A percentile compares a stretch with the other conserved stretches of the same genome.
These are phyloP conservation scores for Euglossa dilemma DNA, from an alignment of 1,140 invertebrate species.

Conservation along the genomic window DNA sequence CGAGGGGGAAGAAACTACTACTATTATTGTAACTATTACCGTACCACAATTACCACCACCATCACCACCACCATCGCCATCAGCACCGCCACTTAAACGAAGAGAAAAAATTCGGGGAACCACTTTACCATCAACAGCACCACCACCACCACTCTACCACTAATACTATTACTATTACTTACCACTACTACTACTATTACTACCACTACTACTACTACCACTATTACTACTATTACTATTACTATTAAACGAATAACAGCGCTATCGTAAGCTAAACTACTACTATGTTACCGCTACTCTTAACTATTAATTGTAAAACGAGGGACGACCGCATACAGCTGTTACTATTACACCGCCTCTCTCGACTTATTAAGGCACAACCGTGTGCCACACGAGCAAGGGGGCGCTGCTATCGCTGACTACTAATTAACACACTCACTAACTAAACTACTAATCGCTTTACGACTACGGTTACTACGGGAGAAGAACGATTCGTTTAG, in stretches of 20 bases:
- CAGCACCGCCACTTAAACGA: slow-evolving; percentile 26
- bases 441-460: slow-evolving; percentile 36
- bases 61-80: slow-evolving; percentile 25
- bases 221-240: slow-evolving; percentile 28
- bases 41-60: slow-evolving; percentile 32
- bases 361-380: slow-evolving; percentile 24
- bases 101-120: slow-evolving; percentile 1
- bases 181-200: slow-evolving; percentile 41
- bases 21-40: slow-evolving; percentile 36
- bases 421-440: slow-evolving; percentile 13
- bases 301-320: slow-evolving; percentile 60
- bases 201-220: slow-evolving; percentile 46
- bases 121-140: slow-evolving; percentile 32
- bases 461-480: slow-evolving; percentile 45
- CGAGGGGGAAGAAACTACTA: slow-evolving; percentile 39
- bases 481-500: slow-evolving; percentile 32
- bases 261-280: slow-evolving; percentile 60
- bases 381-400: not conserved
- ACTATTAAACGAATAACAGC: slow-evolving; percentile 50
- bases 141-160: slow-evolving; percentile 40
- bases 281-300: slow-evolving; percentile 64
- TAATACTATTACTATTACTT: slow-evolving; percentile 47
- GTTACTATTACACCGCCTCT: slow-evolving; percentile 55
- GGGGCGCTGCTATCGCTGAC: slow-evolving; percentile 28
- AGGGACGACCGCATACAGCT: slow-evolving; percentile 25